Evolutionary conservation across 92 coral and sea anemone species (phyloP).

Genomic region (Anthopleura xanthogrammica): DNA sequence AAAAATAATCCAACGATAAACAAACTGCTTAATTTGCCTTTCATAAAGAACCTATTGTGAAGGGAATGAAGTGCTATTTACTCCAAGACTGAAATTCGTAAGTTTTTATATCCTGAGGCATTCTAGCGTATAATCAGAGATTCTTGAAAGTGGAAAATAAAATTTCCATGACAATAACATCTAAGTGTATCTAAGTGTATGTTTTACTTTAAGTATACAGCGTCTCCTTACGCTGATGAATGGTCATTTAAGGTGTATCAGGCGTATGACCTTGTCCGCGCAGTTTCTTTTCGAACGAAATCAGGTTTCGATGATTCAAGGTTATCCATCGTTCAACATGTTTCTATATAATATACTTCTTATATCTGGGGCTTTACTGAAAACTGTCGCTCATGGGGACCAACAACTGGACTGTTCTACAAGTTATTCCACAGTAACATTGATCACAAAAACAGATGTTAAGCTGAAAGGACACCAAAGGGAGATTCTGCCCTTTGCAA

Average conservation of each 20-base stretch:
- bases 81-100: too few relatives aligned
- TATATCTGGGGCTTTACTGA: background rate
- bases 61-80: too few relatives aligned
- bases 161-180: background rate
- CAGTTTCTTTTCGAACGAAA: background rate
- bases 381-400: background rate
- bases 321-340: background rate
- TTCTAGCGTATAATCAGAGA: background rate
- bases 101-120: too few relatives aligned
- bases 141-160: background rate
- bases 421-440: background rate
- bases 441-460: background rate
- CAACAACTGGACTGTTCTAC: background rate
- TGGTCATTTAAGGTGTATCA: background rate
- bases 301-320: background rate
- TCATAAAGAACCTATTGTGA: too few relatives aligned
- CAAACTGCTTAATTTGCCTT: too few relatives aligned
- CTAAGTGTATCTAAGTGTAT: background rate
- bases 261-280: background rate
- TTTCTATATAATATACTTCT: background rate
- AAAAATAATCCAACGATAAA: too few relatives aligned
- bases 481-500: background rate
- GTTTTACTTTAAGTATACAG: background rate
- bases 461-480: background rate
- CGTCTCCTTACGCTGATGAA: background rate